These are phyloP conservation scores for Drosophila navojoa DNA, from an alignment of 1,140 invertebrate species.

Conservation along the genomic window DNA sequence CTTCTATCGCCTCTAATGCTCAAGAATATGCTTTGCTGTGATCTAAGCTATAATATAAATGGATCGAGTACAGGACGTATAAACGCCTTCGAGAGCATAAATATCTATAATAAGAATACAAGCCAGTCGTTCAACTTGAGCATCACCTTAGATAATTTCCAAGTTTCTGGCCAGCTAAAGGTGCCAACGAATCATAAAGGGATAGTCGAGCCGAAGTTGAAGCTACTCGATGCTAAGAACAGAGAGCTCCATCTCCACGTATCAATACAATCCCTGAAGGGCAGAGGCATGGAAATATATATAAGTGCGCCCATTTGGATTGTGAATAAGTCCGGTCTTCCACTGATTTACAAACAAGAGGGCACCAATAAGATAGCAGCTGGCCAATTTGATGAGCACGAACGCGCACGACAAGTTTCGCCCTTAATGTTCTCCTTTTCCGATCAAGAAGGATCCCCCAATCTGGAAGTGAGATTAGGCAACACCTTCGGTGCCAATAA, in stretches of 20 bases:
- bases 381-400: conserved; percentile 97
- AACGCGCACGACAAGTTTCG: conserved; percentile 94
- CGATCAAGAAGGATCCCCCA: conserved; percentile 91
- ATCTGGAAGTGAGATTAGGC: conserved; percentile 84
- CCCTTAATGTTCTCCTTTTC: conserved; percentile 97
- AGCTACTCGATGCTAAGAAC: conserved; percentile 88
- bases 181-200: conserved; percentile 85
- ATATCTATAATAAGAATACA: conserved; percentile 87
- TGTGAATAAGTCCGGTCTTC: conserved; percentile 97
- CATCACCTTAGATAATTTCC: conserved; percentile 93
- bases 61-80: conserved; percentile 86
- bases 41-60: conserved; percentile 87
- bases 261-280: conserved; percentile 84
- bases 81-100: conserved; percentile 84
- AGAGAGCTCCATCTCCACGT: conserved; percentile 91
- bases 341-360: conserved; percentile 97
- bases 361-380: conserved; percentile 91
- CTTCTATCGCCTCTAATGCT: conserved; percentile 93
- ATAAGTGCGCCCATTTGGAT: conserved; percentile 97
- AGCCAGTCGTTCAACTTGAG: conserved; percentile 89
- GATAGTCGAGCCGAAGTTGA: conserved; percentile 85
- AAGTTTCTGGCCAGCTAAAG: conserved; percentile 87
- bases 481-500: conserved; percentile 66
- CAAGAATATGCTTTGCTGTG: conserved; percentile 90
- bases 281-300: conserved; percentile 87